phyloP scores from a whole-genome alignment of 2,888 invertebrate species.

The Sphinx pinastri region DNA sequence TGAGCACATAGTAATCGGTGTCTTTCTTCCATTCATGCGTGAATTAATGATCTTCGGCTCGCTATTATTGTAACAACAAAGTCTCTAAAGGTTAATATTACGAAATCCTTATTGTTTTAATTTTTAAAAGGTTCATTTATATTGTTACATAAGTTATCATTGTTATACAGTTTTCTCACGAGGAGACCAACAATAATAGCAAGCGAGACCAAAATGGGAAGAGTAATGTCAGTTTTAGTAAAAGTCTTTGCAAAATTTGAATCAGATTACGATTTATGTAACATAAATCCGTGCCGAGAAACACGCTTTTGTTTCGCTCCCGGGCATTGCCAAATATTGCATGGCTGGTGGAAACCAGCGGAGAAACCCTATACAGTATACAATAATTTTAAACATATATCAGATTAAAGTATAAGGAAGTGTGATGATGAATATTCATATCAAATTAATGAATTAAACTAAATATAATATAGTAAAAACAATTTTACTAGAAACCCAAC shows the following conservation, averaged over 20 bases:
- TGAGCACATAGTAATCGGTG: conserved; percentile 29
- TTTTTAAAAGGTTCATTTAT: conserved; percentile 17
- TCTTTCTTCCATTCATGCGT: conserved; percentile 49
- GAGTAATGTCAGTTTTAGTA: conserved; percentile 4
- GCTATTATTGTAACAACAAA: conserved; percentile 47
- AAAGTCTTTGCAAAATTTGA: conserved; percentile 1
- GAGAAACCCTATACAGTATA: not conserved
- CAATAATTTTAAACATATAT: not conserved
- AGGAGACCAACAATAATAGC: not conserved
- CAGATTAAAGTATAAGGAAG: not conserved
- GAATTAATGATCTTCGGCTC: conserved; percentile 58
- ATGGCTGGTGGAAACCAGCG: not conserved
- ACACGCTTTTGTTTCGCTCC: not conserved
- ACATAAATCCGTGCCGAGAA: not conserved
- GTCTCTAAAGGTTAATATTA: conserved; percentile 24
- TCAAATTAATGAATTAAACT: too few relatives aligned
- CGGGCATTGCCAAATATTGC: not conserved
- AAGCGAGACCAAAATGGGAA: conserved; percentile 10
- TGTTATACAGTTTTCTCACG: conserved; percentile 2
- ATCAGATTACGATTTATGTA: conserved; percentile 20
- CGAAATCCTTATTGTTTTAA: conserved; percentile 18
- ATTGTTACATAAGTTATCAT: conserved; percentile 15
- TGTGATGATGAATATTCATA: too few relatives aligned
- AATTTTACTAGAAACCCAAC: not conserved
- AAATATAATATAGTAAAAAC: too few relatives aligned